Evolutionary conservation across 2,113 vertebrate genomes (phyloP).

Genomic region (Clarias batrachus): DNA sequence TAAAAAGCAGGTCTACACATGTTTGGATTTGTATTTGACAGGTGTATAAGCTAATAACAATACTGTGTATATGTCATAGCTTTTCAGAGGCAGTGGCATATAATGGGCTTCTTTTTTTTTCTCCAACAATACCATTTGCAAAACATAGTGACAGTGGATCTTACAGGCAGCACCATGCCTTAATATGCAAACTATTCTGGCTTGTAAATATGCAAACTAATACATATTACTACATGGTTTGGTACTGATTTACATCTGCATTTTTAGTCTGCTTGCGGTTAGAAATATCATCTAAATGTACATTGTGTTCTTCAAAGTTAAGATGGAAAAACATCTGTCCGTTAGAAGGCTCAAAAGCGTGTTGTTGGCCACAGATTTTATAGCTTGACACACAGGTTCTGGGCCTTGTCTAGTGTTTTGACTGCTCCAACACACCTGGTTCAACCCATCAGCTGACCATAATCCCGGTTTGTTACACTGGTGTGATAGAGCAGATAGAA

Average conservation of each 20-base stretch:
- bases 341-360: neutral
- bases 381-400: neutral
- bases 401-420: neutral
- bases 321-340: neutral
- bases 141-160: constrained; percentile 10
- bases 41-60: neutral
- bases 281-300: neutral
- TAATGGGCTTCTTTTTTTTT: constrained; percentile 8
- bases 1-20: neutral
- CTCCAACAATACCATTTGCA: constrained; percentile 20
- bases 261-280: neutral
- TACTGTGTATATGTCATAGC: constrained; percentile 8
- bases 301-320: neutral
- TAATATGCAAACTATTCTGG: constrained; percentile 21
- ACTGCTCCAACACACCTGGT: neutral
- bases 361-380: too few species aligned
- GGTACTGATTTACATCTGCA: constrained; percentile 29
- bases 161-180: constrained; percentile 1
- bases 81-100: constrained; percentile 3
- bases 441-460: neutral
- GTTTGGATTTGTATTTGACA: constrained; percentile 1
- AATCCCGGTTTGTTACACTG: neutral
- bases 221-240: constrained; percentile 30
- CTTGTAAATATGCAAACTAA: constrained; percentile 35
- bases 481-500: neutral